These are phyloP conservation scores for Eumeta japonica DNA, from an alignment of 1,140 invertebrate species.

Conservation along the genomic window DNA sequence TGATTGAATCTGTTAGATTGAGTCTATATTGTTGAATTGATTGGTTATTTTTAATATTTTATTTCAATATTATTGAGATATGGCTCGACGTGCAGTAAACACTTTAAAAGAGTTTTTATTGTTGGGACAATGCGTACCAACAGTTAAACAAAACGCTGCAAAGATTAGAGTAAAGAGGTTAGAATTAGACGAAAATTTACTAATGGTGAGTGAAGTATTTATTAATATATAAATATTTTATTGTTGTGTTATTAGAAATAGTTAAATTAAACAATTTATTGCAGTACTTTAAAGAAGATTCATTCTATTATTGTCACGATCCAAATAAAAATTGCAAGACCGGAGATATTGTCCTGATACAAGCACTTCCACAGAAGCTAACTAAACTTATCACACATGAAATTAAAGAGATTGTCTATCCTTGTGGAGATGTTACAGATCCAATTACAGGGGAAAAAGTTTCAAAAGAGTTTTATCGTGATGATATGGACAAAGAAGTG, in stretches of 20 bases:
- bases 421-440: conserved; percentile 78
- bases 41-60: too few relatives aligned
- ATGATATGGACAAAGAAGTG: conserved; percentile 67
- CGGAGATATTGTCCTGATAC: conserved; percentile 78
- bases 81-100: conserved; percentile 35
- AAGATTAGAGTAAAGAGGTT: conserved; percentile 72
- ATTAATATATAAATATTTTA: conserved; percentile 3
- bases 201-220: conserved; percentile 61
- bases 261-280: conserved; percentile 35
- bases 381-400: conserved; percentile 76
- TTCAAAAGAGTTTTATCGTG: conserved; percentile 69
- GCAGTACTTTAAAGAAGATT: conserved; percentile 75
- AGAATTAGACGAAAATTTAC: conserved; percentile 67
- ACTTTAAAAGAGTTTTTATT: conserved; percentile 48
- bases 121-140: conserved; percentile 72
- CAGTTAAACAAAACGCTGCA: conserved; percentile 70
- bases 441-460: conserved; percentile 81
- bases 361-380: conserved; percentile 69
- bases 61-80: too few relatives aligned
- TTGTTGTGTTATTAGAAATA: conserved; percentile 12
- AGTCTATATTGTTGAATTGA: too few relatives aligned
- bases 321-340: conserved; percentile 73
- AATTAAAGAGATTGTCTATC: conserved; percentile 77
- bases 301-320: conserved; percentile 74
- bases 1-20: too few relatives aligned